Base-by-base conservation (phyloP, 2,797 vertebrate genomes). In the Pangasius macronema region DNA sequence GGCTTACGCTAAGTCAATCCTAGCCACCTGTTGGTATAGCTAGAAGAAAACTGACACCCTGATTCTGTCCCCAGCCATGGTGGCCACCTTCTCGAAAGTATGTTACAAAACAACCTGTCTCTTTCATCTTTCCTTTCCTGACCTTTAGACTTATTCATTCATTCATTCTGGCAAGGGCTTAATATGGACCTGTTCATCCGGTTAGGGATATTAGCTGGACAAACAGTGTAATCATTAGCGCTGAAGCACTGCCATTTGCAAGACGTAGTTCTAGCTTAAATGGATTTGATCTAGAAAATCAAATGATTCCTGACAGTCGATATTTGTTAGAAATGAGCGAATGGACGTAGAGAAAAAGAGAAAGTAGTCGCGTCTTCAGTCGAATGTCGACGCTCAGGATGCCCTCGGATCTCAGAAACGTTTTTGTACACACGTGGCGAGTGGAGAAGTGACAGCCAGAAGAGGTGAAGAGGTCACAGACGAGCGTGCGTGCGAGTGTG, bases 1-100 rank as follows among this genome's bases (percentile, higher is more conserved):
- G 65, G 61, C 65, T 63, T 72, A 24, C 22, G 42, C 84, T 83
- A 55, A 80, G 84, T 91, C 42, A 33, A 87, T 86, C 92, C 51
- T 84, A 88, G 87, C 86, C 90, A 87, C 90, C 91, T 92, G 93
- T 94, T 92, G 86, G 89, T 83, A 72, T 75, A 87, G 88, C 79
- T 86, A 82, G 89, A 87, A 85, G 86, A 90, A 93, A 95, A 92
- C 88, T 82, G 91, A 93, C 88, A 91, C 88, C 70, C 8, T n/a
- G 87, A 88, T 86, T 39, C 30, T 80, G 59, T 39, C 80, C 85
- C 39, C 63, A 55, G 70, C 87, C 85, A 59, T 51, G 1, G 84
- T 73, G 84, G 57, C 13, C 0, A 84, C 89, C 88, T 91, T 88
- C 20, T 20, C 16, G 55, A 55, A 77, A 55, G 16, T 5, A 10